These are phyloP conservation scores for Astropecten irregularis DNA, from an alignment of 53 echinoderm and acorn worm genomes.

Conservation along the genomic window DNA sequence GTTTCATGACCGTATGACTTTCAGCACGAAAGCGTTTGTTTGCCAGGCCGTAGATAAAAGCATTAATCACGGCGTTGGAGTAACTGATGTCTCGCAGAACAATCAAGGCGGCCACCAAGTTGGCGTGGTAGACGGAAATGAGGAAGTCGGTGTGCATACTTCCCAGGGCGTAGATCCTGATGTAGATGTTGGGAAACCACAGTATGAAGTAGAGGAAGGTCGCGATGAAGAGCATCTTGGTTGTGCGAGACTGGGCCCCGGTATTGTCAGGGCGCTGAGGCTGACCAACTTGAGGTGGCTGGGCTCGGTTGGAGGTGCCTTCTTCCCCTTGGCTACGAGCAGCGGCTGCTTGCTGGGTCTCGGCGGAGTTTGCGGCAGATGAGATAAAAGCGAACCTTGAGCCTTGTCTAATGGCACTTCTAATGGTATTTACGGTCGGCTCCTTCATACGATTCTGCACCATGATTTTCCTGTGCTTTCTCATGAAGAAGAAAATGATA, in stretches of 20 bases:
- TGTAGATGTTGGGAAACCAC: not conserved
- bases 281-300: not conserved
- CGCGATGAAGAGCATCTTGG: conserved; percentile 9
- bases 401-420: too few relatives aligned
- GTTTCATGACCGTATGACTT: not conserved
- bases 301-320: not conserved
- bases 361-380: too few relatives aligned
- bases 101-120: not conserved
- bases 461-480: not conserved
- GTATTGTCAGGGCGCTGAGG: not conserved
- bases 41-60: not conserved
- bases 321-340: not conserved
- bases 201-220: conserved; percentile 10
- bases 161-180: not conserved
- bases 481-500: not conserved
- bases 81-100: not conserved
- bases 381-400: too few relatives aligned
- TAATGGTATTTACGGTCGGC: not conserved
- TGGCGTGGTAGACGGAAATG: not conserved
- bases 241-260: not conserved
- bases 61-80: not conserved
- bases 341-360: too few relatives aligned
- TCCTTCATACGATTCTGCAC: not conserved
- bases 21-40: not conserved
- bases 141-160: not conserved